Conservation (phyloP, 2,113 vertebrate genomes). For the Lagopus muta region DNA sequence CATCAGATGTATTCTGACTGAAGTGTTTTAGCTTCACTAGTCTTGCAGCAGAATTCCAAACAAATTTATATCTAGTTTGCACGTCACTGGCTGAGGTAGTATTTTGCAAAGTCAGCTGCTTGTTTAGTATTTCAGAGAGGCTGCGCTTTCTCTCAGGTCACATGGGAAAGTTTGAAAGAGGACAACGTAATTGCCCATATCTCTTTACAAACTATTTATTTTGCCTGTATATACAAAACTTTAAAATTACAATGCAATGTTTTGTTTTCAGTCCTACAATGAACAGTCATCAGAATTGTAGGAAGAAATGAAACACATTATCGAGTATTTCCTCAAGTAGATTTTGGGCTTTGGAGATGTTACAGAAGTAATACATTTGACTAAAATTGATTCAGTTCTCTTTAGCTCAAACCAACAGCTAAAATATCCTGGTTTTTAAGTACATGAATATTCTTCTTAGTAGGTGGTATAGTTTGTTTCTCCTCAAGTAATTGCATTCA, state of each 20-base stretch:
- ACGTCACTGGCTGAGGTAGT: neutral
- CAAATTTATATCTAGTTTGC: neutral
- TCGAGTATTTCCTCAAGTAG: neutral
- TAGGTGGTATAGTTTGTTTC: slow-evolving; percentile 42
- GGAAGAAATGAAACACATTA: neutral
- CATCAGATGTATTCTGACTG: neutral
- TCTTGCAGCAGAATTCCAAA: neutral
- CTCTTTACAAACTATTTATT: neutral
- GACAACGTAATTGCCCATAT: neutral
- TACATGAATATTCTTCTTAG: slow-evolving; percentile 10
- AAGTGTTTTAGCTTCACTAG: neutral
- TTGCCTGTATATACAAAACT: neutral
- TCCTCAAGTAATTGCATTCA: slow-evolving; percentile 17
- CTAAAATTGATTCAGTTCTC: neutral
- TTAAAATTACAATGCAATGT: neutral
- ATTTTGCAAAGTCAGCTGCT: neutral
- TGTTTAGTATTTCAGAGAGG: neutral
- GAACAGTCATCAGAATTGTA: neutral
- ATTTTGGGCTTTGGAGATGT: neutral
- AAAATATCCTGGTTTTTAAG: slow-evolving; percentile 21
- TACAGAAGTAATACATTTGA: neutral
- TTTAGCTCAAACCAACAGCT: neutral
- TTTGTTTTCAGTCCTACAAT: neutral
- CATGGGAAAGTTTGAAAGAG: neutral
- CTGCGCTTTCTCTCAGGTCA: neutral